Conservation (phyloP, 2,888 invertebrate genomes). For the Zygogramma bicolorata region DNA sequence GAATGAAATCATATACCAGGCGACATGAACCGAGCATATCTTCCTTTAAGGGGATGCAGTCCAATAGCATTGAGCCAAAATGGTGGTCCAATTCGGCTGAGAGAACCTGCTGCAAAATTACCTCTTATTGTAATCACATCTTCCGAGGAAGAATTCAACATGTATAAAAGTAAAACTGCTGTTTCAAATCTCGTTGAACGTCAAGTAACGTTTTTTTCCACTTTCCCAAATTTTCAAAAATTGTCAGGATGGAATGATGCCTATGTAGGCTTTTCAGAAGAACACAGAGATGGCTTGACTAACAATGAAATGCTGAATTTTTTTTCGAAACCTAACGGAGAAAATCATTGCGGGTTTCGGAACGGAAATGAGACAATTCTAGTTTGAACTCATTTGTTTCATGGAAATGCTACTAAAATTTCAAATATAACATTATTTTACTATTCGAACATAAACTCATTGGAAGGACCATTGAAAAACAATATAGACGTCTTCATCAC, state of each 20-base stretch:
- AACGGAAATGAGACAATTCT: neutral
- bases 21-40: neutral
- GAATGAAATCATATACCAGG: conserved; percentile 12
- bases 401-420: neutral
- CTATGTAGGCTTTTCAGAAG: neutral
- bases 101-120: neutral
- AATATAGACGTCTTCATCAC: neutral
- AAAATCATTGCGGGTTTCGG: neutral
- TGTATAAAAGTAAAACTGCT: neutral
- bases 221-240: neutral
- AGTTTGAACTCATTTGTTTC: neutral
- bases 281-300: neutral
- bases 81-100: neutral
- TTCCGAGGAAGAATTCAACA: neutral
- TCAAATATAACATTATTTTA: neutral
- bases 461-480: neutral
- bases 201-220: too few species aligned
- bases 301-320: neutral
- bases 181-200: neutral
- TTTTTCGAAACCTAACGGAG: neutral
- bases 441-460: neutral
- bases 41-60: conserved; percentile 4
- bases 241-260: neutral
- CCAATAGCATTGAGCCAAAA: neutral
- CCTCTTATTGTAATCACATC: neutral